Conservation (phyloP, 2,797 vertebrate genomes). For the Pogoniulus pusillus region DNA sequence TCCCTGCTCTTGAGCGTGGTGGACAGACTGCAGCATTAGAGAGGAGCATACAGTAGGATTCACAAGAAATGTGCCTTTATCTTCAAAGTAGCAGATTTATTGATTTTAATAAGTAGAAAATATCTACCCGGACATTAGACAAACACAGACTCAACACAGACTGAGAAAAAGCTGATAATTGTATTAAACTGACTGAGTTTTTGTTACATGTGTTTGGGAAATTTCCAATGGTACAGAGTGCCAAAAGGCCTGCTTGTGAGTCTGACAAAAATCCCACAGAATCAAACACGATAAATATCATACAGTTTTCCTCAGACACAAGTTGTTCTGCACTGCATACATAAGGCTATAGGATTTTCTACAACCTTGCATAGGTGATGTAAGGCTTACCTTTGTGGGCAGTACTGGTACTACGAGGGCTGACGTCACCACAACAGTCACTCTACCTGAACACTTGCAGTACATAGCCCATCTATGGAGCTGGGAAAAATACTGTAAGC, state of each 20-base stretch:
- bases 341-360: not conserved
- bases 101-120: conserved; percentile 80
- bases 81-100: conserved; percentile 77
- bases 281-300: conserved; percentile 61
- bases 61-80: conserved; percentile 70
- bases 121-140: conserved; percentile 79
- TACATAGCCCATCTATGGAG: not conserved
- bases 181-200: conserved; percentile 78
- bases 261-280: conserved; percentile 68
- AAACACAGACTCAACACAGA: conserved; percentile 81
- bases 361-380: not conserved
- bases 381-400: not conserved
- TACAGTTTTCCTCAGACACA: not conserved
- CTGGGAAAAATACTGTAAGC: not conserved
- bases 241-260: conserved; percentile 73
- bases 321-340: not conserved
- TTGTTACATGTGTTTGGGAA: conserved; percentile 79
- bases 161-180: conserved; percentile 80
- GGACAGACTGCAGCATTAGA: conserved; percentile 65
- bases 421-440: not conserved
- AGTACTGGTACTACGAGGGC: not conserved
- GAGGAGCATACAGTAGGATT: conserved; percentile 40
- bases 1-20: conserved; percentile 41
- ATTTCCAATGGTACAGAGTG: conserved; percentile 73
- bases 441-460: not conserved